Conservation (phyloP, 2,797 vertebrate genomes). For the Enteromius treurensis region DNA sequence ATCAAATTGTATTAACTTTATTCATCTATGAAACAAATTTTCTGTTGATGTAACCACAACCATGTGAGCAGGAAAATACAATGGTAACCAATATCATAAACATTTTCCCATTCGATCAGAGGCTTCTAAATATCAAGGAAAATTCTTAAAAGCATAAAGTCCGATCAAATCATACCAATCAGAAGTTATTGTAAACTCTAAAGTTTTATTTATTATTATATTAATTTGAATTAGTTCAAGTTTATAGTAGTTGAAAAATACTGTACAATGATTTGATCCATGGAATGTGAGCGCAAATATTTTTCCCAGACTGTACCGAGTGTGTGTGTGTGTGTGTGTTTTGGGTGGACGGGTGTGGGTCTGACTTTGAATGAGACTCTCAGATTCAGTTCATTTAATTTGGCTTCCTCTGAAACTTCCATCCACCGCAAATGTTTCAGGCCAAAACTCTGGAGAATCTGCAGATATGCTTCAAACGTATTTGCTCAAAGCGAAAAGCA, state of each 20-base stretch:
- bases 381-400: conserved; percentile 55
- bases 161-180: not conserved
- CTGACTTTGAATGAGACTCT: conserved; percentile 42
- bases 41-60: not conserved
- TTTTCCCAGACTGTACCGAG: conserved; percentile 38
- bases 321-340: conserved; percentile 1
- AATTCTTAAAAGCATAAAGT: not conserved
- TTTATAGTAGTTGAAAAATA: not conserved
- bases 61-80: not conserved
- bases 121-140: not conserved
- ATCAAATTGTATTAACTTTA: not conserved
- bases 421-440: conserved; percentile 37
- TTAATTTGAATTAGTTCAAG: no score
- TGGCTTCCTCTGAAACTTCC: conserved; percentile 54
- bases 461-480: conserved; percentile 50
- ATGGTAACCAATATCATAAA: not conserved
- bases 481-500: conserved; percentile 52
- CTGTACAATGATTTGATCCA: not conserved
- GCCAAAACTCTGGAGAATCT: conserved; percentile 45
- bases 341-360: not conserved
- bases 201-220: not conserved
- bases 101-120: not conserved
- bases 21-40: not conserved
- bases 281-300: conserved; percentile 17
- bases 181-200: not conserved